A percentile compares a stretch with the other conserved stretches of the same genome.
These are phyloP conservation scores for Ennomos erosarius DNA, from an alignment of 2,888 invertebrate species.

Conservation along the genomic window DNA sequence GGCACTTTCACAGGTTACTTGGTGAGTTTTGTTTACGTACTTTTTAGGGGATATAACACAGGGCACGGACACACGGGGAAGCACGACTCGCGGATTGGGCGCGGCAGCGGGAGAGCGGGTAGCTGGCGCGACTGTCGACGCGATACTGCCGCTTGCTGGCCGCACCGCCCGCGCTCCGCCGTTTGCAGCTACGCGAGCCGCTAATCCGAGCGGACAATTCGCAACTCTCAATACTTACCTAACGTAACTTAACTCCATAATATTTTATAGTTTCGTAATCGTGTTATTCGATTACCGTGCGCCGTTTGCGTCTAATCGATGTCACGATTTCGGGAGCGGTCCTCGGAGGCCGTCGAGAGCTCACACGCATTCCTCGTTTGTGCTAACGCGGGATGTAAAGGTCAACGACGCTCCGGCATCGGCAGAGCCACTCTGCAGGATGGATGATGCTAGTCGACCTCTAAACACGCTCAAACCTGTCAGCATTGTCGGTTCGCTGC, in stretches of 20 bases:
- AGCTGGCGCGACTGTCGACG: slow-evolving; percentile 51
- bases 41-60: slow-evolving; percentile 66
- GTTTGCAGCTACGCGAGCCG: slow-evolving; percentile 26
- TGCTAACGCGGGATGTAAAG: slow-evolving; percentile 46
- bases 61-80: slow-evolving; percentile 64
- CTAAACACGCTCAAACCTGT: slow-evolving; percentile 39
- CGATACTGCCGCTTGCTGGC: slow-evolving; percentile 56
- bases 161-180: slow-evolving; percentile 40
- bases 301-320: slow-evolving; percentile 73
- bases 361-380: slow-evolving; percentile 51
- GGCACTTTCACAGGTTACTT: slow-evolving; percentile 64
- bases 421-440: slow-evolving; percentile 24
- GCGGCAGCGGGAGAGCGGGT: slow-evolving; percentile 48
- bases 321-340: slow-evolving; percentile 79
- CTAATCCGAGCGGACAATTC: slow-evolving; percentile 51
- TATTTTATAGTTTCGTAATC: slow-evolving; percentile 83
- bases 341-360: slow-evolving; percentile 51
- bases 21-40: slow-evolving; percentile 73
- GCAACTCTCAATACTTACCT: slow-evolving; percentile 71
- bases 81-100: slow-evolving; percentile 47
- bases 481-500: slow-evolving; percentile 32
- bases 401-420: slow-evolving; percentile 42
- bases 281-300: slow-evolving; percentile 76
- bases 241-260: slow-evolving; percentile 81
- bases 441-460: slow-evolving; percentile 40